Conservation (phyloP, 2,797 vertebrate genomes). For the Malacoctenus gilli region DNA sequence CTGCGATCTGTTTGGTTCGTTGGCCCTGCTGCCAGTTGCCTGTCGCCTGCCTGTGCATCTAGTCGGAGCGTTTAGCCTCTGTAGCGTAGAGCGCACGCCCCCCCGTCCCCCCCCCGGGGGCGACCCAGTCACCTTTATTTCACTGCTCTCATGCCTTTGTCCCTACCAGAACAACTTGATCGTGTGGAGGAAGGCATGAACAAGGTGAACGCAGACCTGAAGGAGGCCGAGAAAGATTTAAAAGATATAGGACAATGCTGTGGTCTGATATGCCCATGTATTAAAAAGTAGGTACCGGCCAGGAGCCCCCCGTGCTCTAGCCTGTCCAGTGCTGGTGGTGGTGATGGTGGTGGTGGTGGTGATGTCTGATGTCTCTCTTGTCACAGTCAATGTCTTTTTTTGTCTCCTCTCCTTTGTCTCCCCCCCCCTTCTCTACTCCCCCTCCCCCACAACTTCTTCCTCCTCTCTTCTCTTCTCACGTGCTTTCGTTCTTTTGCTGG, state of each 20-base stretch:
- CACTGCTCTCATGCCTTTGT: constrained; percentile 98
- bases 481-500: constrained; percentile 95
- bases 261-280: constrained; percentile 99
- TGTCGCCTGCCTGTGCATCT: constrained; percentile 48
- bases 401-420: constrained; percentile 84
- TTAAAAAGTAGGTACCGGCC: constrained; percentile 98
- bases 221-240: constrained; percentile 99
- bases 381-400: constrained; percentile 98
- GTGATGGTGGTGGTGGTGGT: constrained; percentile 65
- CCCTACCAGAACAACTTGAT: constrained; percentile 99
- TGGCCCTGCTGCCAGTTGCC: constrained; percentile 12
- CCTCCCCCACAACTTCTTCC: constrained; percentile 39
- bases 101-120: too few relatives aligned
- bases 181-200: constrained; percentile 99
- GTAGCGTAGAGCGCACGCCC: constrained; percentile 57
- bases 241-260: constrained; percentile 99
- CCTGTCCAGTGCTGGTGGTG: constrained; percentile 89
- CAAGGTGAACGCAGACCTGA: constrained; percentile 99
- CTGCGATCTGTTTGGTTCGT: too few relatives aligned
- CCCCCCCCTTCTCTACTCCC: constrained; percentile 55
- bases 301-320: constrained; percentile 85
- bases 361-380: constrained; percentile 87
- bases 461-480: constrained; percentile 84
- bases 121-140: constrained; percentile 85
- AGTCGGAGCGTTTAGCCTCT: constrained; percentile 26